Evolutionary conservation across 2,888 invertebrate species (phyloP).

Genomic region (Copidosoma aretas): DNA sequence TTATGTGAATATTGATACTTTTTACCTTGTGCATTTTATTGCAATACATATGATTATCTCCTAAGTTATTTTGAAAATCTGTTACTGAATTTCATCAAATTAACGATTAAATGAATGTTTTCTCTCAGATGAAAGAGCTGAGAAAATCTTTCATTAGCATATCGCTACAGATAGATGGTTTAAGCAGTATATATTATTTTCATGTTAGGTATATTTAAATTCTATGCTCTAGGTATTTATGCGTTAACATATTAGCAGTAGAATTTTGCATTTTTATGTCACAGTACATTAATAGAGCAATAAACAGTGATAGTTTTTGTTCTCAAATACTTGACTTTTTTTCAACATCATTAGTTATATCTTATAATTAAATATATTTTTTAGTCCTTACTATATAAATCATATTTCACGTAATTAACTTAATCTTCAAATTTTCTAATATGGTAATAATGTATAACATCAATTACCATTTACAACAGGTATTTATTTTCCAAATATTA

Average conservation of each 20-base stretch:
- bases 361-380: neutral
- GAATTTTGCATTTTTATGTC: neutral
- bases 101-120: too few relatives aligned
- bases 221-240: neutral
- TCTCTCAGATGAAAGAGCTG: too few relatives aligned
- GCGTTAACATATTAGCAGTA: neutral
- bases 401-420: neutral
- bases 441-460: neutral
- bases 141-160: too few relatives aligned
- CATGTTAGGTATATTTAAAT: too few relatives aligned
- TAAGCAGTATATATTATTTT: too few relatives aligned
- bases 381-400: neutral
- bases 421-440: neutral
- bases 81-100: too few relatives aligned
- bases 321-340: neutral
- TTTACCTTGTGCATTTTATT: too few relatives aligned
- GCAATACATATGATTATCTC: too few relatives aligned
- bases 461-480: neutral
- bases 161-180: too few relatives aligned
- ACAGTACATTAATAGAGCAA: neutral
- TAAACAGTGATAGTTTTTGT: neutral
- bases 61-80: too few relatives aligned
- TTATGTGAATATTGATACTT: too few relatives aligned
- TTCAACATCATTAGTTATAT: neutral
- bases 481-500: slow-evolving; percentile 1